phyloP scores from a whole-genome alignment of 2,113 vertebrate species.

The Seriola rivoliana region DNA sequence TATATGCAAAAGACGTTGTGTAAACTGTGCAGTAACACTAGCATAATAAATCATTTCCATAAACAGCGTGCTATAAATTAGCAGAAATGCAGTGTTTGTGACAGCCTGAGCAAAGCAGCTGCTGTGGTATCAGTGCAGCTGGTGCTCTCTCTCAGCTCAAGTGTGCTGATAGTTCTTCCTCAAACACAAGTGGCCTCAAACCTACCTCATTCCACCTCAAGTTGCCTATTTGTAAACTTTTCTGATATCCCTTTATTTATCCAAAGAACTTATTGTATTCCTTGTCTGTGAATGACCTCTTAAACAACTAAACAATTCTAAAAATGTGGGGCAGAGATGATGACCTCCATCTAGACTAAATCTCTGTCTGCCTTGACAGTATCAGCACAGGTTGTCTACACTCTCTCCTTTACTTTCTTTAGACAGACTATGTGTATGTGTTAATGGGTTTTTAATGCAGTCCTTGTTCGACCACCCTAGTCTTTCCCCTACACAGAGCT shows the following conservation, averaged over 20 bases:
- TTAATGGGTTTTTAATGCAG: too few species aligned
- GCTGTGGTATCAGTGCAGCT: conserved; percentile 40
- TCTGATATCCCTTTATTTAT: background rate
- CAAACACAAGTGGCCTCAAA: conserved; percentile 7
- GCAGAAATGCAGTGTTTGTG: conserved; percentile 16
- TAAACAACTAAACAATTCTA: background rate
- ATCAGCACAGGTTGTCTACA: background rate
- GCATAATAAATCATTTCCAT: conserved; percentile 28
- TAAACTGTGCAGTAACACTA: background rate
- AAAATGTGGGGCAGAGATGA: background rate
- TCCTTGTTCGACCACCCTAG: too few species aligned
- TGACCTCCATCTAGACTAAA: too few species aligned
- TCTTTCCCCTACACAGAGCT: background rate
- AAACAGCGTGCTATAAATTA: conserved; percentile 30
- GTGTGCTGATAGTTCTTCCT: conserved; percentile 7
- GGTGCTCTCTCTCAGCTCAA: conserved; percentile 20
- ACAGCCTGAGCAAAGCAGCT: conserved; percentile 38
- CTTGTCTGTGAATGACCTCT: background rate
- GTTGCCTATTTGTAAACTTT: background rate
- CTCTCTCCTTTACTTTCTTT: background rate
- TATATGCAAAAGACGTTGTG: conserved; percentile 3
- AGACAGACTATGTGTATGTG: too few species aligned
- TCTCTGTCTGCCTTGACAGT: background rate
- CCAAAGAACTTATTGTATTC: background rate
- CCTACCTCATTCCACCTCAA: background rate